Percentiles rank a stretch among this genome's conserved stretches.
Evolutionary conservation across 1,140 invertebrate species (phyloP).

Genomic region (Nasonia giraulti): DNA sequence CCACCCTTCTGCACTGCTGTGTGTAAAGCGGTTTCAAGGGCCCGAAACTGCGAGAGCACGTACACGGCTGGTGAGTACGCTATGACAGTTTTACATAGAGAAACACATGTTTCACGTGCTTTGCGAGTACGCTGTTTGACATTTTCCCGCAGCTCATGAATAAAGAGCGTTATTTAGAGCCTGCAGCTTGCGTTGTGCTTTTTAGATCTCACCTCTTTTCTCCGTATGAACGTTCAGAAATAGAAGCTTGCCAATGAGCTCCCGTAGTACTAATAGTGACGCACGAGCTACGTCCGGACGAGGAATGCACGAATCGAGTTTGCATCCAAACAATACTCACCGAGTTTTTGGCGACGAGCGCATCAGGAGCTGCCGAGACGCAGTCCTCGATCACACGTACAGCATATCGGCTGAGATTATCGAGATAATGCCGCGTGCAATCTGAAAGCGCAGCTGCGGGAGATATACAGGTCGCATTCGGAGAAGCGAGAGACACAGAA

Average conservation of each 20-base stretch:
- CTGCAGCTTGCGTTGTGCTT: neutral
- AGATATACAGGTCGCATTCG: too few species aligned
- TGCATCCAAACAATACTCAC: too few species aligned
- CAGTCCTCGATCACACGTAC: neutral
- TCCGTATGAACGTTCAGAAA: neutral
- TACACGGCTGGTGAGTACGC: constrained; percentile 1
- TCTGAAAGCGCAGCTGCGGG: too few species aligned
- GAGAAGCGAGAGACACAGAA: neutral
- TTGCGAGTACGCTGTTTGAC: neutral
- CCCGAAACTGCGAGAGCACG: constrained; percentile 32
- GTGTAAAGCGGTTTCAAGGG: neutral
- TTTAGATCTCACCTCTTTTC: neutral
- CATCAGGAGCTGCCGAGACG: too few species aligned
- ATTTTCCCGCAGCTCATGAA: neutral
- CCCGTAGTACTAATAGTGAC: too few species aligned
- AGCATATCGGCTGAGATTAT: neutral
- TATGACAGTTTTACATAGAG: neutral
- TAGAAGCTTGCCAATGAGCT: neutral
- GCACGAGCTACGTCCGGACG: too few species aligned
- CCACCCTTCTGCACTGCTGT: neutral
- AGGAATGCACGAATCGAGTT: too few species aligned
- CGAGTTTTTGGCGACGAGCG: too few species aligned
- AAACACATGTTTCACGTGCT: neutral
- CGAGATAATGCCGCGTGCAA: neutral
- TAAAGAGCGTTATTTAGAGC: neutral